phyloP scores from a whole-genome alignment of 2,888 invertebrate genomes.

The Volucella inanis region DNA sequence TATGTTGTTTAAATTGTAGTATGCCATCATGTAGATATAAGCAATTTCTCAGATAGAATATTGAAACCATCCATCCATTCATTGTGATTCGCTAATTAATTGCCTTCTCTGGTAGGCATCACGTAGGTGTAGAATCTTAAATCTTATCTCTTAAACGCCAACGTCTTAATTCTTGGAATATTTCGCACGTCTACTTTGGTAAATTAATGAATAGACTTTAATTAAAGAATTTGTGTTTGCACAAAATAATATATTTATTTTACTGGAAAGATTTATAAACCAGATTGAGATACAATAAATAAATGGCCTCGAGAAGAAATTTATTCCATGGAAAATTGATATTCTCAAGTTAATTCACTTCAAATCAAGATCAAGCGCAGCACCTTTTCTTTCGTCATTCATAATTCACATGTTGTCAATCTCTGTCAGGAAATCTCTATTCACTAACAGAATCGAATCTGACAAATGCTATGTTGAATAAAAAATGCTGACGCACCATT shows the following conservation, averaged over 20 bases:
- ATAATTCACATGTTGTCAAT: constrained; percentile 70
- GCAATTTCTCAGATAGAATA: too few relatives aligned
- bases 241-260: constrained; percentile 5
- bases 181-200: too few relatives aligned
- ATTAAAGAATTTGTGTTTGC: too few relatives aligned
- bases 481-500: constrained; percentile 44
- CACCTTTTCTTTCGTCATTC: constrained; percentile 29
- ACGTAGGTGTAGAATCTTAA: too few relatives aligned
- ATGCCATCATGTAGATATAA: too few relatives aligned
- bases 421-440: constrained; percentile 66
- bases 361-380: constrained; percentile 39
- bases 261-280: constrained; percentile 45
- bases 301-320: constrained; percentile 16
- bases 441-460: constrained; percentile 33
- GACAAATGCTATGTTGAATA: constrained; percentile 29
- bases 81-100: too few relatives aligned
- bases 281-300: constrained; percentile 8
- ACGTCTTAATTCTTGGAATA: too few relatives aligned
- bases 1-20: too few relatives aligned
- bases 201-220: too few relatives aligned
- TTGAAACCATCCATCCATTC: too few relatives aligned
- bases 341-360: constrained; percentile 35
- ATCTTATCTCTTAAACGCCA: too few relatives aligned
- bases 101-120: too few relatives aligned
- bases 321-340: constrained; percentile 55